Percentiles rank a stretch among this genome's conserved stretches.
phyloP scores from a whole-genome alignment of 2,113 vertebrate genomes.

The Ia io region DNA sequence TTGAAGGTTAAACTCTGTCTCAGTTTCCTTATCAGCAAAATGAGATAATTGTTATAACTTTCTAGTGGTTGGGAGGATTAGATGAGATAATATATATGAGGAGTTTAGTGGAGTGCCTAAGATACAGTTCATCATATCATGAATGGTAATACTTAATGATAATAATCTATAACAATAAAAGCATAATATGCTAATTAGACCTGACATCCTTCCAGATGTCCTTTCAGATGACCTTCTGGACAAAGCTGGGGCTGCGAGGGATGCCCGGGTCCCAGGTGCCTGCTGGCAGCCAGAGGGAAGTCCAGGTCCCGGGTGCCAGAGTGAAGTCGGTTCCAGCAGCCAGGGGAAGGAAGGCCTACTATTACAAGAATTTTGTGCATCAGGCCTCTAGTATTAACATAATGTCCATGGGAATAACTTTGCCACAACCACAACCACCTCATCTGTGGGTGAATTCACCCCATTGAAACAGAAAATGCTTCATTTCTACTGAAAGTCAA shows the following conservation, averaged over 20 bases:
- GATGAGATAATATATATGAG: not conserved
- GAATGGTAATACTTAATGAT: not conserved
- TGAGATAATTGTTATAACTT: not conserved
- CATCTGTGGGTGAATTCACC: not conserved
- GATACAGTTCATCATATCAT: not conserved
- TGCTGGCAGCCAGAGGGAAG: too few species aligned
- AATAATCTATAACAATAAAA: not conserved
- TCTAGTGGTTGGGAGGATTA: not conserved
- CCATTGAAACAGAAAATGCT: not conserved
- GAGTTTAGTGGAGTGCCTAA: not conserved
- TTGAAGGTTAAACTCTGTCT: not conserved
- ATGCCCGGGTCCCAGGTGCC: too few species aligned
- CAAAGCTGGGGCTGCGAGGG: too few species aligned
- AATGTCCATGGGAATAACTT: not conserved
- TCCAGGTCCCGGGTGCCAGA: too few species aligned
- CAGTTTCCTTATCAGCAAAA: not conserved
- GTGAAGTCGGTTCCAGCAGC: too few species aligned
- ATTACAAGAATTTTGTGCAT: too few species aligned
- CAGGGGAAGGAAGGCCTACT: too few species aligned
- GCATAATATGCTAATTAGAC: too few species aligned
- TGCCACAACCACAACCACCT: not conserved
- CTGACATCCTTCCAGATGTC: too few species aligned
- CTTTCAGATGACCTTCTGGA: too few species aligned
- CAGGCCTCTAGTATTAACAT: not conserved
- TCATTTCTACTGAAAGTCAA: not conserved